Percentiles rank a stretch among this genome's conserved stretches.
These are phyloP conservation scores for Mesodorylaimus sp. DNA, from an alignment of 2,888 invertebrate species.

Conservation along the genomic window DNA sequence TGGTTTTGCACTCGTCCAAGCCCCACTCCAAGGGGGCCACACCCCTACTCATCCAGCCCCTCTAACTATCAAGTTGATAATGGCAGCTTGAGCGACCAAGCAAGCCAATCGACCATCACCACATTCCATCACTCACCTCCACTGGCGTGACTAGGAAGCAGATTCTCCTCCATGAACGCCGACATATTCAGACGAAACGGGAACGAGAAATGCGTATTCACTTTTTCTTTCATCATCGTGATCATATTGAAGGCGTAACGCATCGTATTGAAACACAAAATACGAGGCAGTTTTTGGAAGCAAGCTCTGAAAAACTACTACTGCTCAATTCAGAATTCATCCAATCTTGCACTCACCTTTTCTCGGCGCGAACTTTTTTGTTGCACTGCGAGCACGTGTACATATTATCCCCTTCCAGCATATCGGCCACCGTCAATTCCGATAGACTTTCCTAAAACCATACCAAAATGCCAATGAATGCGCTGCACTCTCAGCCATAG, in stretches of 20 bases:
- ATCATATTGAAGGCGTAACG: constrained; percentile 91
- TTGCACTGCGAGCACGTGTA: constrained; percentile 89
- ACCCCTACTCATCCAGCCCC: no score
- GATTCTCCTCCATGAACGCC: constrained; percentile 74
- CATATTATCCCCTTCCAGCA: constrained; percentile 89
- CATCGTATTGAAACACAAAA: constrained; percentile 89
- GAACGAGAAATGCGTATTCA: constrained; percentile 89
- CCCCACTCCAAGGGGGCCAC: no score
- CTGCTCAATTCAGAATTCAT: neutral
- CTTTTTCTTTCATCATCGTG: constrained; percentile 89
- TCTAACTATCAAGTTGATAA: no score
- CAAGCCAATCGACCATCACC: no score
- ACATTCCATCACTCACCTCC: no score
- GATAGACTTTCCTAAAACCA: constrained; percentile 55
- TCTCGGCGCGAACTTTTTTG: constrained; percentile 82
- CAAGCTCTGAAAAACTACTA: constrained; percentile 48
- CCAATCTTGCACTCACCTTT: constrained; percentile 41
- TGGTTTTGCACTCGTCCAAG: no score
- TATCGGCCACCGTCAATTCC: constrained; percentile 91
- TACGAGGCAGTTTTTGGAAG: constrained; percentile 76
- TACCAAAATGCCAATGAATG: neutral
- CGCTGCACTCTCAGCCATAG: no score
- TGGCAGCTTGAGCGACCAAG: no score
- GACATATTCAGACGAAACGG: constrained; percentile 81
- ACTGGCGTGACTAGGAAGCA: no score